Evolutionary conservation across 2,797 vertebrate genomes (phyloP), one percentile per base, ranked within the genome.

Genomic region (Catharus ustulatus): DNA sequence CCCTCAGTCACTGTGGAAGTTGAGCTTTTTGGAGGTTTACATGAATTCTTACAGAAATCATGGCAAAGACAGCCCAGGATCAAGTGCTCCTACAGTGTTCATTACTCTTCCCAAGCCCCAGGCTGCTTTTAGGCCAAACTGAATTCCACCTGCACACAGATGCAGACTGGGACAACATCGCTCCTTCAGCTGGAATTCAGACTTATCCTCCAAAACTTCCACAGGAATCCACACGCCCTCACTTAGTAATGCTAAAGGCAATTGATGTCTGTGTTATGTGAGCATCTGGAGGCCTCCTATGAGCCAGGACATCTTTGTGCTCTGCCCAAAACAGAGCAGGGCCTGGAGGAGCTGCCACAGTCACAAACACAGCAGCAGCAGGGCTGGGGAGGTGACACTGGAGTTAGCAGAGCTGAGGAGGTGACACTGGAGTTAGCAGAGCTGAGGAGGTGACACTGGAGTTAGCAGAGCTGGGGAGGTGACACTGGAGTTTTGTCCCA

Each of bases 341-440:
- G 24, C 9, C 23, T 14, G 10, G 29, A 19, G 40, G 36, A 62
- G 43, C 63, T 61, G 29, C 30, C 68, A 6, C 0, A 0, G 19
- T 6, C 78, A 48, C 84, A 73, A 22, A 15, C 40, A 22, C 40
- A 45, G 10, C 67, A 29, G 0, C 29, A 79, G 5, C 64, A 68
- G 51, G 79, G 43, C n/a, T 34, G 16, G 42, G 43, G 57, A 55
- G 71, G 34, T 2, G 9, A 15, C 5, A 2, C 0, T 38, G 72
- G 49, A 46, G 54, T 62, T 23, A n/a, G n/a, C n/a, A n/a, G n/a
- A n/a, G n/a, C n/a, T n/a, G n/a, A n/a, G n/a, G n/a, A n/a, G 71
- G 34, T 2, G 9, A 15, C 5, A n/a, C n/a, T n/a, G n/a, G n/a
- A n/a, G n/a, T n/a, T n/a, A 79, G 5, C 64, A 68, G 51, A 79